Evolutionary conservation across 2,113 vertebrate genomes (phyloP).

Genomic region (Sakesphorus luctuosus): DNA sequence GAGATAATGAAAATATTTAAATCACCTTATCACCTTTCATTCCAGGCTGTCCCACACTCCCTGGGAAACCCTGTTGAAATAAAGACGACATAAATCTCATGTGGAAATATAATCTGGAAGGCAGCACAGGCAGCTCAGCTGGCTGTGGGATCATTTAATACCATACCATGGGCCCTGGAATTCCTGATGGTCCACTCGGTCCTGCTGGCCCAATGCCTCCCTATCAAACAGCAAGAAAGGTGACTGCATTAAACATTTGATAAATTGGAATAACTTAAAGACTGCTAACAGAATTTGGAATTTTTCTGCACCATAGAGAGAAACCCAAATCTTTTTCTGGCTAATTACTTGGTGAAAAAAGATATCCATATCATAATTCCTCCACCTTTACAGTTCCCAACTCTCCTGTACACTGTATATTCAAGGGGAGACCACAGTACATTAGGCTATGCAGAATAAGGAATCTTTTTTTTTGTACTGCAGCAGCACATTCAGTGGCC

Average conservation of each 20-base stretch:
- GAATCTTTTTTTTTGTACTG: background rate
- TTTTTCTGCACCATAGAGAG: background rate
- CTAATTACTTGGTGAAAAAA: background rate
- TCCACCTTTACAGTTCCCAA: background rate
- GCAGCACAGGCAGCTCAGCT: background rate
- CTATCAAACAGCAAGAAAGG: slow-evolving; percentile 71
- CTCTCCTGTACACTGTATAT: background rate
- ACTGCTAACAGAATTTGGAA: background rate
- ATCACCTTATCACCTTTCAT: slow-evolving; percentile 99
- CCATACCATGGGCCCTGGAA: slow-evolving; percentile 88
- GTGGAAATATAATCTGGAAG: background rate
- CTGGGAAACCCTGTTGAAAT: slow-evolving; percentile 85
- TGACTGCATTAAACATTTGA: background rate
- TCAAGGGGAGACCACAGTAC: background rate
- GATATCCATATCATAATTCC: fast-evolving
- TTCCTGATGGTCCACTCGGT: slow-evolving; percentile 82
- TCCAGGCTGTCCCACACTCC: slow-evolving; percentile 91
- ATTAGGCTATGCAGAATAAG: background rate
- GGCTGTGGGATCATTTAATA: background rate
- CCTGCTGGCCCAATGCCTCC: slow-evolving; percentile 85
- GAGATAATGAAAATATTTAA: slow-evolving; percentile 95
- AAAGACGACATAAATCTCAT: background rate
- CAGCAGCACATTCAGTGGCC: background rate
- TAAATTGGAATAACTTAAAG: background rate
- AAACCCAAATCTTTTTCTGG: background rate